Base-by-base conservation (phyloP, 2,797 vertebrate species). In the Melanogrammus aeglefinus region DNA sequence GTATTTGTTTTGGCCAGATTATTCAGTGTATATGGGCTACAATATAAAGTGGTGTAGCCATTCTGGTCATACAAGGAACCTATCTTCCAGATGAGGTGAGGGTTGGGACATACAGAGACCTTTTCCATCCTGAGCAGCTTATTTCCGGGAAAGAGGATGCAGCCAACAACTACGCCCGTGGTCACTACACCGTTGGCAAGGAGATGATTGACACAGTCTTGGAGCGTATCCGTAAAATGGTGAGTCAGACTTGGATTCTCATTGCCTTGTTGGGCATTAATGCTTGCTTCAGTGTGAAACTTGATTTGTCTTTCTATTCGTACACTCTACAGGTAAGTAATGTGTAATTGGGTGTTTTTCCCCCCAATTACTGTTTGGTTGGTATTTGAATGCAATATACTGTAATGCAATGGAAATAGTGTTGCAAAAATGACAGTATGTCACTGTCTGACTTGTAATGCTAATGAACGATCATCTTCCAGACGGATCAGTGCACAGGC, bases 61-160 rank as follows among this genome's bases (percentile, higher is more conserved):
- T 72, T 35, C 6, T 31, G 63, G 13, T 27, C 63, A 27, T 27
- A 12, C 63, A 69, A 69, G 63, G 63, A 69, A 69, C 63, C 63
- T 69, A 6, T 69, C n/a, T 69, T 79, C 84, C 81, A 98, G 97
- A 97, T 88, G 94, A 95, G 82, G 94, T 97, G 33, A 92, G 95
- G n/a, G 90, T 86, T 27, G 96, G 96, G 8, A 92, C 80, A 9
- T 96, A 95, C 90, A 92, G 47, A 16, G 91, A 93, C 5, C 96
- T 97, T 70, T 97, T 97, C 84, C 96, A 96, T 77, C 95, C 96
- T 0, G 96, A 97, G 77, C 96, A 96, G 72, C 94, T 98, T 33
- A 94, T 95, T 81, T 92, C 93, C 80, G 93, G 94, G 12, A 94
- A 94, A 75, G 93, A 95, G 75, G 94, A 94, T 29, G 94, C 94